Base-by-base conservation (phyloP, 1,140 invertebrate species). In the Akabosia matsudoensis region DNA sequence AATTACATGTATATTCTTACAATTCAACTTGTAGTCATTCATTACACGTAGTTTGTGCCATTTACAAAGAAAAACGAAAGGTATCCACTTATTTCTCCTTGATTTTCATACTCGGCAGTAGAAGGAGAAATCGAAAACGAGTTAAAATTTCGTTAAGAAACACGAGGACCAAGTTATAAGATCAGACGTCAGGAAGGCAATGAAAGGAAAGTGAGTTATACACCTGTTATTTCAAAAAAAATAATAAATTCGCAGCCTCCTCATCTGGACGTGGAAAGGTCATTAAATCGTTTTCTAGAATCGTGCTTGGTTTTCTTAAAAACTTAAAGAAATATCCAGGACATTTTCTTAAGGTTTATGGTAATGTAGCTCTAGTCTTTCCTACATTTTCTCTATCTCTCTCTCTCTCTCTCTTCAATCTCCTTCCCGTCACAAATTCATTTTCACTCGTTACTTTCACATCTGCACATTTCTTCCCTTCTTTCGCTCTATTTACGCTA, bases 241-340 rank as follows among this genome's bases (percentile, higher is more conserved):
- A 67, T 67, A n/a, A n/a, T n/a, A n/a, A n/a, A n/a, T n/a, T n/a
- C n/a, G n/a, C 31, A 13, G 61, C 61, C 28, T 67, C 26, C 10
- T 45, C 37, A 45, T 67, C 26, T 22, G 22, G 61, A 67, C 61
- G 22, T 31, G 61, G 31, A 67, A 67, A 67, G 61, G 61, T 67
- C 61, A 67, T 67, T 67, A 67, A 67, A 67, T 10, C 61, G 61
- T 67, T 67, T 67, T 22, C 61, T 67, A 67, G 22, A 67, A 67
- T 67, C 61, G 61, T 67, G 61, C 30, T 22, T 67, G 4, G 61
- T 67, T 28, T 67, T 22, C 61, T 67, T 28, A 56, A 56, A 22
- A 56, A 13, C 54, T 10, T n/a, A 56, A 56, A 56, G n/a, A n/a
- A n/a, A n/a, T n/a, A n/a, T n/a, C n/a, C 54, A 22, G 54, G 22